phyloP scores from a whole-genome alignment of 2,797 vertebrate genomes.

The Thaleichthys pacificus region DNA sequence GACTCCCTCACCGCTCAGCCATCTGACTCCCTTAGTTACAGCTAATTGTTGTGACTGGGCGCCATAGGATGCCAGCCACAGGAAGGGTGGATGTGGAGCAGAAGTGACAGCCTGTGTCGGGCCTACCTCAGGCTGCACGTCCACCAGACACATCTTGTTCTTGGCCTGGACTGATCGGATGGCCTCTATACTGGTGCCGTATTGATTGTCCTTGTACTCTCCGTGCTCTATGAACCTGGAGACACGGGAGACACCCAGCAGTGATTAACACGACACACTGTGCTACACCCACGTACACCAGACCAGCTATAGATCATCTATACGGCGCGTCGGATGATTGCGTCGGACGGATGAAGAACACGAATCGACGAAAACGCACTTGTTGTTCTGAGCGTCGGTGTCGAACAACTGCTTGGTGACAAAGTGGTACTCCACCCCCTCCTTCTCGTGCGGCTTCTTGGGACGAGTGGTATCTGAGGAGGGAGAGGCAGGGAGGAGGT shows the following conservation, averaged over 20 bases:
- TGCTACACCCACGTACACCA: conserved; percentile 1
- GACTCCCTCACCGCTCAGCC: too few relatives aligned
- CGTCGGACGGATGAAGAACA: too few relatives aligned
- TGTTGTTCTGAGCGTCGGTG: conserved; percentile 86
- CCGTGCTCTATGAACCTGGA: conserved; percentile 92
- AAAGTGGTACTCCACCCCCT: conserved; percentile 95
- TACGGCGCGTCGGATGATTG: too few relatives aligned
- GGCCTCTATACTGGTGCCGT: conserved; percentile 92
- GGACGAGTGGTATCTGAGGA: conserved; percentile 87
- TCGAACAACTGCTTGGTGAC: conserved; percentile 92
- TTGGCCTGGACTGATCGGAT: conserved; percentile 89
- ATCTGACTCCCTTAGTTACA: too few relatives aligned
- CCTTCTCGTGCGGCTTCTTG: conserved; percentile 91
- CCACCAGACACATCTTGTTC: conserved; percentile 93
- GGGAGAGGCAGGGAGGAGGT: background rate
- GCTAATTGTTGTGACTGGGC: background rate
- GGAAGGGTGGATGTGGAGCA: background rate
- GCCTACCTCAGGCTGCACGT: conserved; percentile 91
- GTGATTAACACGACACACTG: background rate
- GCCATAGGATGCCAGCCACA: background rate
- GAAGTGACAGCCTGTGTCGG: background rate
- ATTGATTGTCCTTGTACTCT: conserved; percentile 93
- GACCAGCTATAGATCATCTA: too few relatives aligned
- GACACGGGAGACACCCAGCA: conserved; percentile 1
- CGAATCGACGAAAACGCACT: conserved; percentile 69